A percentile compares a stretch with the other conserved stretches of the same genome.
Evolutionary conservation across 2,797 vertebrate genomes (phyloP).

Genomic region (Echeneis naucrates): DNA sequence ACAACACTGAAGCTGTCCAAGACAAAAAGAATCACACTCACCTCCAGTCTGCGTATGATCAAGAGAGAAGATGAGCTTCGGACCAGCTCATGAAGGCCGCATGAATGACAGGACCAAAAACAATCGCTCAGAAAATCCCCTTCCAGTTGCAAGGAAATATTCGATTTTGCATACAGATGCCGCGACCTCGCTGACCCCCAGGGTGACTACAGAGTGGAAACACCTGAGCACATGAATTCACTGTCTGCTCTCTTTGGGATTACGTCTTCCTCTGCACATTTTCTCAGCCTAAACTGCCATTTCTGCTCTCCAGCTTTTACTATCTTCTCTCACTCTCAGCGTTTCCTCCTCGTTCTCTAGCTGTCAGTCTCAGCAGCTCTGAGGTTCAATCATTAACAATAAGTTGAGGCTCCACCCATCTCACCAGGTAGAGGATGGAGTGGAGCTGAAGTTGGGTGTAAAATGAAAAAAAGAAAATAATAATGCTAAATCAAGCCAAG

Average conservation of each 20-base stretch:
- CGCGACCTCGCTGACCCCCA: conserved; percentile 39
- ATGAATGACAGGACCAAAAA: conserved; percentile 49
- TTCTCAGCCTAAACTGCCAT: conserved; percentile 49
- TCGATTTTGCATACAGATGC: neutral
- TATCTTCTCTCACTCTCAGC: conserved; percentile 46
- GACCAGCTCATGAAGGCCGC: conserved; percentile 46
- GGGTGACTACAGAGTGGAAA: conserved; percentile 26
- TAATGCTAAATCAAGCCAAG: neutral
- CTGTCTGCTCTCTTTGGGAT: conserved; percentile 40
- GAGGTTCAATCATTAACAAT: conserved; percentile 82
- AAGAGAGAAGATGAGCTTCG: conserved; percentile 34
- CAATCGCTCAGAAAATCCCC: conserved; percentile 31
- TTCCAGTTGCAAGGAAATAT: conserved; percentile 17
- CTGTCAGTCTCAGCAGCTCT: conserved; percentile 74
- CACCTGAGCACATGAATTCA: conserved; percentile 54
- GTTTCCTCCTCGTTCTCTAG: conserved; percentile 59
- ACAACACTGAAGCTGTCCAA: neutral
- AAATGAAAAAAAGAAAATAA: neutral
- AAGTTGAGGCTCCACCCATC: conserved; percentile 74
- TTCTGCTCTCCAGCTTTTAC: conserved; percentile 36
- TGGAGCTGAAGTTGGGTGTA: conserved; percentile 2
- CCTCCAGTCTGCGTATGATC: conserved; percentile 58
- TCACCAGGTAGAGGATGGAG: conserved; percentile 70
- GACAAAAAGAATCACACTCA: conserved; percentile 53
- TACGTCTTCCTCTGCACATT: conserved; percentile 49